Conservation (phyloP, 1,140 invertebrate genomes). For the Acromyrmex echinatior region DNA sequence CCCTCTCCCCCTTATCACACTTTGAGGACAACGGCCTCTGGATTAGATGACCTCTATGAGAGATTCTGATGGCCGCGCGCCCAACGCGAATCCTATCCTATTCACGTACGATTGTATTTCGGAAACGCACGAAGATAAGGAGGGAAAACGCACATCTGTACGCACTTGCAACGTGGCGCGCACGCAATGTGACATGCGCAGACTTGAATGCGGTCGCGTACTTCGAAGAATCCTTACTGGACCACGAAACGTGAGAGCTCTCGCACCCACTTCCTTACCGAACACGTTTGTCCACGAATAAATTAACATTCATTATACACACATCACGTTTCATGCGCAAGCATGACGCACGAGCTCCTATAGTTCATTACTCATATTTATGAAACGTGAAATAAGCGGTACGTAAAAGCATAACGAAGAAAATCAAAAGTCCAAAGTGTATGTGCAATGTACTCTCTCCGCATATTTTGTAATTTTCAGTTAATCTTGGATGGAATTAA, state of each 20-base stretch:
- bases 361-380: neutral
- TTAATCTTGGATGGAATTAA: neutral
- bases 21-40: constrained; percentile 64
- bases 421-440: neutral
- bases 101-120: constrained; percentile 41
- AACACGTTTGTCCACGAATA: constrained; percentile 11
- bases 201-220: neutral
- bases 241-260: constrained; percentile 21
- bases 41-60: constrained; percentile 76
- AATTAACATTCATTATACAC: constrained; percentile 1
- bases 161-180: constrained; percentile 40
- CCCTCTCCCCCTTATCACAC: neutral
- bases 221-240: constrained; percentile 21
- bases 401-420: neutral
- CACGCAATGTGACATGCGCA: constrained; percentile 26
- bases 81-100: neutral
- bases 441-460: neutral
- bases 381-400: neutral
- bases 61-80: constrained; percentile 27
- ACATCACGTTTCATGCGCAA: neutral
- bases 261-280: neutral
- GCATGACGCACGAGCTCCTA: neutral
- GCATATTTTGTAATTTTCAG: neutral
- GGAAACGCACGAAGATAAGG: constrained; percentile 31
- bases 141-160: constrained; percentile 38